phyloP scores from a whole-genome alignment of 2,113 vertebrate species.

The Xiphophorus hellerii region DNA sequence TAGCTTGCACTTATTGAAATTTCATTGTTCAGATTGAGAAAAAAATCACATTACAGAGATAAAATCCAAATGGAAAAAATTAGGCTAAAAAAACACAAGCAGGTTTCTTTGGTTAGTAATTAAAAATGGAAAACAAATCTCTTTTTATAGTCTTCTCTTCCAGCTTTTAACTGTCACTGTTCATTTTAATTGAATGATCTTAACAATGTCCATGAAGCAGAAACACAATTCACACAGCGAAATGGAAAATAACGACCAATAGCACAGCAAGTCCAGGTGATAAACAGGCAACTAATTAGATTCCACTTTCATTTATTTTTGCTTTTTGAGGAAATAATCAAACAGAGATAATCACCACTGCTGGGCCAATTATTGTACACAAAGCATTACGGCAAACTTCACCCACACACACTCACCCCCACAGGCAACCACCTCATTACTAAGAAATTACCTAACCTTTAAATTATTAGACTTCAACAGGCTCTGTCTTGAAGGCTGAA shows the following conservation, averaged over 20 bases:
- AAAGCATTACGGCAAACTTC: slow-evolving; percentile 23
- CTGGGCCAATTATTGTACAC: slow-evolving; percentile 28
- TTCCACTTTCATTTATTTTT: slow-evolving; percentile 58
- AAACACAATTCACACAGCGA: slow-evolving; percentile 14
- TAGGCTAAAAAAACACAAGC: background rate
- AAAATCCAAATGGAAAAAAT: slow-evolving; percentile 1
- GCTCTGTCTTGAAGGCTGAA: slow-evolving; percentile 22
- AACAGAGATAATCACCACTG: slow-evolving; percentile 38
- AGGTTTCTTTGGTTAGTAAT: background rate
- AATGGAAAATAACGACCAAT: slow-evolving; percentile 12
- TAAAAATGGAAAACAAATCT: background rate
- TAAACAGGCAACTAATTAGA: slow-evolving; percentile 58
- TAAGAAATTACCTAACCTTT: slow-evolving; percentile 48
- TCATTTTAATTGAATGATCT: slow-evolving; percentile 24
- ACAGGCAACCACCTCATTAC: slow-evolving; percentile 52
- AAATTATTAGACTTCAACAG: slow-evolving; percentile 48
- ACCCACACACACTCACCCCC: slow-evolving; percentile 23
- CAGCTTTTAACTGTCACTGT: slow-evolving; percentile 16
- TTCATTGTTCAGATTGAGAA: background rate
- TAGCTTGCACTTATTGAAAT: background rate
- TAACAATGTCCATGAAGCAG: slow-evolving; percentile 13
- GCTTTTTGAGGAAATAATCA: slow-evolving; percentile 55
- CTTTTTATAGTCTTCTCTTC: background rate
- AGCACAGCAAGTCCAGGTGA: slow-evolving; percentile 45
- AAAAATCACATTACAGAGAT: background rate